Evolutionary conservation across 2,797 vertebrate species (phyloP), one percentile per base, ranked within the genome.

Genomic region (Gallinago stenura): DNA sequence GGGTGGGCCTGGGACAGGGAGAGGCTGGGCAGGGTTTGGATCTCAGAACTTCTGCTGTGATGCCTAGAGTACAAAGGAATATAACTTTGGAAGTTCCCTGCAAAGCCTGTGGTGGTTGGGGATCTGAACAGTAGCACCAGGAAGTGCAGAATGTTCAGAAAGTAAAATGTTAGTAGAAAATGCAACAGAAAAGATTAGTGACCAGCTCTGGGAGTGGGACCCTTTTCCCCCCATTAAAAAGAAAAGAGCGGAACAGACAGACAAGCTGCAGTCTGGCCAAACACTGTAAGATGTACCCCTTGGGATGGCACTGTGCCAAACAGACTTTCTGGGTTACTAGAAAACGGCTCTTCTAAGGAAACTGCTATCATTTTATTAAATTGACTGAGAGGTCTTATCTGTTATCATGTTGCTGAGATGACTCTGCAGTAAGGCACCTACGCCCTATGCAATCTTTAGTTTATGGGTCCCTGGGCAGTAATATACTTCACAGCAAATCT

Each of bases 181-280:
- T 3, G 2, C 30, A 54, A 33, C 3, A n/a, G 39, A 35, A 26
- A 31, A 39, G 16, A 22, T 12, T 1, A 43, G 35, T 2, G 15
- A 21, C 15, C 28, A 37, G 39, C 24, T 46, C 11, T 82, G 60
- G 18, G 21, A 62, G 10, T 24, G 24, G 45, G 51, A 45, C 1
- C 3, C 12, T 45, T 56, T 70, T 39, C 30, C 28, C 82, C 18
- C 15, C 6, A 7, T 62, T 37, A 51, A 31, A 21, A 79, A 30
- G 6, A 15, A 61, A 89, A 83, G 26, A 71, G 37, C 57, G 78
- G 46, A 83, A 65, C 7, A 46, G 72, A n/a, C 5, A 64, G 31
- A 70, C 0, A 0, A 66, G 18, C 7, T 1, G 0, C 33, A 17
- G 58, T 41, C n/a, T 35, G 39, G 28, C 17, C 15, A 10, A n/a